These are phyloP conservation scores for Eulimnadia texana DNA, from an alignment of 1,140 invertebrate genomes.

Conservation along the genomic window DNA sequence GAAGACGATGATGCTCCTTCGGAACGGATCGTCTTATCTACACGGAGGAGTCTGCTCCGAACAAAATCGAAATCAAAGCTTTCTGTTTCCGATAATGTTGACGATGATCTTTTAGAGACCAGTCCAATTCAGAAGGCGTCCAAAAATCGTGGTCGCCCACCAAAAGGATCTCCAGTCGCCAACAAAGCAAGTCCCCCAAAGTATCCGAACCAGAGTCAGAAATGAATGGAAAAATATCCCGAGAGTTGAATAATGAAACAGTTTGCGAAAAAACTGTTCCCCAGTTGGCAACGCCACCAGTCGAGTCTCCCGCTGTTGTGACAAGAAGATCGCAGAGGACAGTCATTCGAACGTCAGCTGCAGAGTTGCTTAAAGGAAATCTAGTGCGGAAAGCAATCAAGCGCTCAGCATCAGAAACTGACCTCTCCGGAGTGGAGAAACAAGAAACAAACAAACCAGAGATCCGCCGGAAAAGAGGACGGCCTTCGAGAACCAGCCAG, in stretches of 20 bases:
- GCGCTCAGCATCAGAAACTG: background rate
- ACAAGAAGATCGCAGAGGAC: slow-evolving; percentile 10
- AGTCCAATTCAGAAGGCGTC: slow-evolving; percentile 1
- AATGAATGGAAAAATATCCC: background rate
- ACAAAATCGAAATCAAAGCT: slow-evolving; percentile 9
- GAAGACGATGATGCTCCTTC: background rate
- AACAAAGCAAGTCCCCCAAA: background rate
- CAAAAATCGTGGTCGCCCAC: slow-evolving; percentile 6
- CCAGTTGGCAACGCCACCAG: background rate
- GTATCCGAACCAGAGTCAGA: background rate
- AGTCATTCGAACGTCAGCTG: slow-evolving; percentile 4
- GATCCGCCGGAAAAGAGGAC: background rate
- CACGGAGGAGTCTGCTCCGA: slow-evolving; percentile 1
- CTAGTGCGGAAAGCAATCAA: background rate
- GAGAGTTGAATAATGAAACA: background rate
- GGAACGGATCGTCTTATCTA: background rate
- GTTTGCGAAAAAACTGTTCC: background rate
- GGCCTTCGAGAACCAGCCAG: background rate
- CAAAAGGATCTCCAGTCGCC: slow-evolving; percentile 2
- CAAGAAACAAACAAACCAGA: background rate
- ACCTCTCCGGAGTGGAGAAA: background rate
- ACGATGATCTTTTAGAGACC: background rate
- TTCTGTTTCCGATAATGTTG: background rate
- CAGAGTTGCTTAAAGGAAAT: slow-evolving; percentile 1
- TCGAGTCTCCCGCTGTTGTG: background rate